These are phyloP conservation scores for Drosophila koepferae DNA, from an alignment of 2,888 invertebrate species.

Conservation along the genomic window DNA sequence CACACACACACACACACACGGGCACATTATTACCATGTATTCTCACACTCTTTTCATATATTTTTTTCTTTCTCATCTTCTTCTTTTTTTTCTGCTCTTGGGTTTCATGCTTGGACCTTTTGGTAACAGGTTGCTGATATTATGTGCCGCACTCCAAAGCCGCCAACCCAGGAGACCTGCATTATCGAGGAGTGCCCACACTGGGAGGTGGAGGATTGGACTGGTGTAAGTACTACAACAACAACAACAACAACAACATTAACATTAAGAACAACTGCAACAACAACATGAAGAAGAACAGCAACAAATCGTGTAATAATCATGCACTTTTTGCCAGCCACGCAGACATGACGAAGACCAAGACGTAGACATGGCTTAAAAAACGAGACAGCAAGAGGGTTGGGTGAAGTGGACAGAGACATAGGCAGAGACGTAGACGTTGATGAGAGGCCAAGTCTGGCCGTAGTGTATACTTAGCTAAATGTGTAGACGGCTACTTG, in stretches of 20 bases:
- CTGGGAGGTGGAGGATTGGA: slow-evolving; percentile 96
- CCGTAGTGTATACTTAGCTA: slow-evolving; percentile 65
- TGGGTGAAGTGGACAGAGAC: neutral
- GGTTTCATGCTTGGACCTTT: slow-evolving; percentile 12
- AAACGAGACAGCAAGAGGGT: slow-evolving; percentile 14
- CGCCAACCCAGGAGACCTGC: slow-evolving; percentile 92
- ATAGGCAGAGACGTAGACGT: slow-evolving; percentile 22
- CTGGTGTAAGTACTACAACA: slow-evolving; percentile 90
- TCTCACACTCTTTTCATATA: slow-evolving; percentile 41
- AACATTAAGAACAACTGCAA: slow-evolving; percentile 13
- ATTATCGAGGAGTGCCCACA: slow-evolving; percentile 94
- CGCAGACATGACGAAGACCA: slow-evolving; percentile 23
- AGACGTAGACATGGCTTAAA: slow-evolving; percentile 18
- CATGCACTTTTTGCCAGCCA: slow-evolving; percentile 60
- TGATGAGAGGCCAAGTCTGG: slow-evolving; percentile 63
- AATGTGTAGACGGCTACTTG: slow-evolving; percentile 65
- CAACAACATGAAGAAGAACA: slow-evolving; percentile 17
- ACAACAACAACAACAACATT: slow-evolving; percentile 18
- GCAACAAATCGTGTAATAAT: slow-evolving; percentile 63
- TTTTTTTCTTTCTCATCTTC: slow-evolving; percentile 10
- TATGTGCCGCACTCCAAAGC: slow-evolving; percentile 91
- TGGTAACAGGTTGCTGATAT: slow-evolving; percentile 89
- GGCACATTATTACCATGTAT: slow-evolving; percentile 66
- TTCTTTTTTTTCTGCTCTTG: slow-evolving; percentile 33
- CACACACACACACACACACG: slow-evolving; percentile 18